Percentiles rank a stretch among this genome's conserved stretches.
phyloP scores from a whole-genome alignment of 2,113 vertebrate genomes.

The Romanogobio albipinnatus region DNA sequence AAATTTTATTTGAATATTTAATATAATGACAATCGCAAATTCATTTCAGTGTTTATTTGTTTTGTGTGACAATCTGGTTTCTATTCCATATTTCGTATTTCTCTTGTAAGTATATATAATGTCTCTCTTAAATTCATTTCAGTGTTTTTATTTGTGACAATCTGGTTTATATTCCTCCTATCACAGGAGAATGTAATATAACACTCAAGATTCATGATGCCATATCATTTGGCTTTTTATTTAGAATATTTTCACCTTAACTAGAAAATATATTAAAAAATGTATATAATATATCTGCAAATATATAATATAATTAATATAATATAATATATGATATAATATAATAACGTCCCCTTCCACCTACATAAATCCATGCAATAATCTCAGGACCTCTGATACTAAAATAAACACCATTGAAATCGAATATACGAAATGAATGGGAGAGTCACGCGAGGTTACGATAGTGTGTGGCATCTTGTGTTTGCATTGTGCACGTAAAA shows the following conservation, averaged over 20 bases:
- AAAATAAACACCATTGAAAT: neutral
- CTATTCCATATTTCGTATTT: neutral
- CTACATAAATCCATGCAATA: neutral
- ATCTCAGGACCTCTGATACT: neutral
- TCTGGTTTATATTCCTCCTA: neutral
- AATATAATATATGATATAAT: no score
- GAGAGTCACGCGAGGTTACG: neutral
- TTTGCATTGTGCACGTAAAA: constrained; percentile 72
- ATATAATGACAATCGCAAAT: neutral
- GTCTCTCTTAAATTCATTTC: neutral
- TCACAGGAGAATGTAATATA: neutral
- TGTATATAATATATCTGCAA: neutral
- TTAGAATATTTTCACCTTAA: neutral
- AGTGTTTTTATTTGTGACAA: neutral
- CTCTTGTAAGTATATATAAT: no score
- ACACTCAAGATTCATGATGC: neutral
- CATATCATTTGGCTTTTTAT: neutral
- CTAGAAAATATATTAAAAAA: neutral
- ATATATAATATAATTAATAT: no score
- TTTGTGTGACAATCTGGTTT: neutral
- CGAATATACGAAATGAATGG: neutral
- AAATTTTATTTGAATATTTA: neutral
- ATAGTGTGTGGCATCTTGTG: constrained; percentile 49
- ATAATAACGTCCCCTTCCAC: no score
- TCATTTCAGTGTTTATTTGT: neutral